Conservation (phyloP, 1,140 invertebrate species). For the Drosophila ananassae region DNA sequence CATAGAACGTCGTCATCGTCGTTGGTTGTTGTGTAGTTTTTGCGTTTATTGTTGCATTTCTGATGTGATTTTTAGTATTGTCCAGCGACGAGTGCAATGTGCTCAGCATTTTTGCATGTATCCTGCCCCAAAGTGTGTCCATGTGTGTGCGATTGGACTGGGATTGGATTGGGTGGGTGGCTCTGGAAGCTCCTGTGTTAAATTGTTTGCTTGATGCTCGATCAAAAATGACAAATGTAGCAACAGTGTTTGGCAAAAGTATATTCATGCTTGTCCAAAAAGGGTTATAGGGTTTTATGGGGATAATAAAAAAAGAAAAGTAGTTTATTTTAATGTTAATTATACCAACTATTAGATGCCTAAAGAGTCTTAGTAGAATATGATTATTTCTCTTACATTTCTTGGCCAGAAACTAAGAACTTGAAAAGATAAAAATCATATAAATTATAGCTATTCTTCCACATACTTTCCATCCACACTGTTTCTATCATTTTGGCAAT, state of each 20-base stretch:
- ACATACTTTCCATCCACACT: constrained; percentile 32
- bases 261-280: neutral
- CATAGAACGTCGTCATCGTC: constrained; percentile 30
- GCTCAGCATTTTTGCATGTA: constrained; percentile 77
- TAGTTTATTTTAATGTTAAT: neutral
- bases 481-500: constrained; percentile 48
- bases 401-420: no score
- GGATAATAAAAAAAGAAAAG: no score
- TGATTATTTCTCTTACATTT: no score
- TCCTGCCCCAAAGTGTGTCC: constrained; percentile 31
- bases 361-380: neutral
- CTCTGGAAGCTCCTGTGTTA: constrained; percentile 55
- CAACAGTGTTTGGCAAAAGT: constrained; percentile 53
- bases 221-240: constrained; percentile 83
- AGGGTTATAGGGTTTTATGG: neutral
- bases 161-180: neutral
- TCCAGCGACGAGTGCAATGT: constrained; percentile 80
- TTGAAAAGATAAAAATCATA: no score
- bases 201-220: constrained; percentile 83
- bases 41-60: constrained; percentile 83
- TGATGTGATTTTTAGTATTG: constrained; percentile 83
- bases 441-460: neutral
- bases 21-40: constrained; percentile 72
- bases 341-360: neutral
- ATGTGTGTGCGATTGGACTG: constrained; percentile 22